A percentile compares a stretch with the other conserved stretches of the same genome.
phyloP scores from a whole-genome alignment of 2,797 vertebrate species.

The Dromococcyx pavoninus region DNA sequence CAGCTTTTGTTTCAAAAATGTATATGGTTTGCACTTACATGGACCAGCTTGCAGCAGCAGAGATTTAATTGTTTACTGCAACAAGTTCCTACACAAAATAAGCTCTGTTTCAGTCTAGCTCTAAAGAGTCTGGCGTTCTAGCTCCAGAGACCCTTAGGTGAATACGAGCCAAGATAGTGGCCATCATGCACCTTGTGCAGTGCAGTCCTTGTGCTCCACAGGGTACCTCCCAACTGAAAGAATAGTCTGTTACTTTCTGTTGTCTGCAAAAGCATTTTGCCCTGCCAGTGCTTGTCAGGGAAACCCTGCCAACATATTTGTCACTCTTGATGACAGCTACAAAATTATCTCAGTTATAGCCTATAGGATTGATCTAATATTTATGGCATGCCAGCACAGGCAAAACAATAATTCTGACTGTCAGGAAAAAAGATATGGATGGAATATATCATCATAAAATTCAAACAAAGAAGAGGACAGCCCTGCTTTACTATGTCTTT shows the following conservation, averaged over 20 bases:
- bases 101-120: not conserved
- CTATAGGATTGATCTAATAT: constrained; percentile 40
- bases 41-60: not conserved
- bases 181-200: not conserved
- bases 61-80: not conserved
- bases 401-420: constrained; percentile 57
- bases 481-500: not conserved
- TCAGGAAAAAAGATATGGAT: not conserved
- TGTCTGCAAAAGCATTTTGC: not conserved
- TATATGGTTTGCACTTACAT: not conserved
- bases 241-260: not conserved
- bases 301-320: not conserved
- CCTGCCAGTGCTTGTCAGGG: not conserved
- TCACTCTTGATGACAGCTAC: constrained; percentile 30
- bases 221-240: not conserved
- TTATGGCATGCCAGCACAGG: constrained; percentile 7
- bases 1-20: not conserved
- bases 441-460: constrained; percentile 16
- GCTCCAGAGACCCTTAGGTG: not conserved
- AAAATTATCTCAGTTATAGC: constrained; percentile 24
- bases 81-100: not conserved
- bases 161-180: not conserved
- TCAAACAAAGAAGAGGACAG: not conserved
- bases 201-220: not conserved
- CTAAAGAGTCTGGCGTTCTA: not conserved